Percentiles rank a stretch among this genome's conserved stretches.
phyloP scores from a whole-genome alignment of 2,113 vertebrate species.

The Zosterops hypoxanthus region DNA sequence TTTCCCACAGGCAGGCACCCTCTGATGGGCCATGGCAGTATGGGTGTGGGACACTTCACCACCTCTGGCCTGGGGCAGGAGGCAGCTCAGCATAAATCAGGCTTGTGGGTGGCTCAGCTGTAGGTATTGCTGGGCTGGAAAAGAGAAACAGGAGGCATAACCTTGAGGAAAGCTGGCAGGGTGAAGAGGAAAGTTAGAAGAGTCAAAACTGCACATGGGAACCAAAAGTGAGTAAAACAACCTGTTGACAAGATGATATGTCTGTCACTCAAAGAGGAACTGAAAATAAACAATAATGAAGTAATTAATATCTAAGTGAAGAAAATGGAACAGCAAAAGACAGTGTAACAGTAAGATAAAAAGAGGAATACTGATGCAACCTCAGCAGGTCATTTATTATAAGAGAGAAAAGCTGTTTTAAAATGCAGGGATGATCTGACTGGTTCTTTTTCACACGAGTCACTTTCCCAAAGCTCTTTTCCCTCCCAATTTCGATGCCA shows the following conservation, averaged over 20 bases:
- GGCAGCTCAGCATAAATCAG: background rate
- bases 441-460: background rate
- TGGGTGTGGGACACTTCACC: fast-evolving
- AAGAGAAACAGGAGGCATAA: fast-evolving
- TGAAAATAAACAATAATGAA: background rate
- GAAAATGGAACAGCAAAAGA: background rate
- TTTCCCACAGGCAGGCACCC: background rate
- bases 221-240: background rate
- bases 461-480: background rate
- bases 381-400: background rate
- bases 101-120: background rate
- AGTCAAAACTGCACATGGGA: background rate
- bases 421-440: background rate
- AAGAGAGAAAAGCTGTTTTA: background rate
- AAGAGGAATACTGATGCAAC: background rate
- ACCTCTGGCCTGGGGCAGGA: fast-evolving
- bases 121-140: background rate
- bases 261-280: background rate
- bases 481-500: background rate
- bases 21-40: fast-evolving
- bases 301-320: background rate
- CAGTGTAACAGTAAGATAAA: background rate
- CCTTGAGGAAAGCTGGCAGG: fast-evolving
- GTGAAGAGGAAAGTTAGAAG: background rate
- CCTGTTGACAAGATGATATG: background rate